Base-by-base conservation (phyloP, 2,113 vertebrate genomes). In the Numida meleagris region DNA sequence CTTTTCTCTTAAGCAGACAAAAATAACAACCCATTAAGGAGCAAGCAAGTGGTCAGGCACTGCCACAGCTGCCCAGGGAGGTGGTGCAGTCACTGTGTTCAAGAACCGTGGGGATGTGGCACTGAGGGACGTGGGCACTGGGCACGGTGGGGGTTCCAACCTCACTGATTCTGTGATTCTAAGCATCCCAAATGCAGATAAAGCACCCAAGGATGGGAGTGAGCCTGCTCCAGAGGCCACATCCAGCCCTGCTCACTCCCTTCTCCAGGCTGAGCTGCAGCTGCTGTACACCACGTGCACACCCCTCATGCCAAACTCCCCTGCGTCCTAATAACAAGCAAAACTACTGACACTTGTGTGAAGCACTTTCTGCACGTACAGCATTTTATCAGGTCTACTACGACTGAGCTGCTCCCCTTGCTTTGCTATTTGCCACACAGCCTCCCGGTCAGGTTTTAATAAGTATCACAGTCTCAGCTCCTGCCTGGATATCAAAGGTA, bases 341-440 rank as follows among this genome's bases (percentile, higher is more conserved):
- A 10, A 12, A 14, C 38, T 11, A 25, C 20, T 19, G 55, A 43
- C 72, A 29, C 33, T 34, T 19, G 6, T n/a, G 13, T 29, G 33
- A 43, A 72, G 31, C 43, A 15, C 33, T 43, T 92, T 33, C n/a
- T 46, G 43, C 5, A 0, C 23, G n/a, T 63, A 77, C 4, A 77
- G 38, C 33, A 67, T 43, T 16, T 31, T 29, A 66, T 23, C 5
- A 3, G 29, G 27, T 48, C 58, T 58, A 18, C 80, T 50, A 65
- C 1, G 0, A 58, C 65, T 4, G 0, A 74, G 53, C 21, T 1
- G 4, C 59, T 73, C 46, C 18, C 9, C 46, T 67, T 7, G 2
- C 46, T 40, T 45, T 43, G 4, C 25, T 5, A 1, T 20, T 4
- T 8, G 4, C 58, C 4, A 1, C 36, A 31, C 17, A 55, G 61